Evolutionary conservation across 2,888 invertebrate species (phyloP).

Genomic region (Penaeus monodon): DNA sequence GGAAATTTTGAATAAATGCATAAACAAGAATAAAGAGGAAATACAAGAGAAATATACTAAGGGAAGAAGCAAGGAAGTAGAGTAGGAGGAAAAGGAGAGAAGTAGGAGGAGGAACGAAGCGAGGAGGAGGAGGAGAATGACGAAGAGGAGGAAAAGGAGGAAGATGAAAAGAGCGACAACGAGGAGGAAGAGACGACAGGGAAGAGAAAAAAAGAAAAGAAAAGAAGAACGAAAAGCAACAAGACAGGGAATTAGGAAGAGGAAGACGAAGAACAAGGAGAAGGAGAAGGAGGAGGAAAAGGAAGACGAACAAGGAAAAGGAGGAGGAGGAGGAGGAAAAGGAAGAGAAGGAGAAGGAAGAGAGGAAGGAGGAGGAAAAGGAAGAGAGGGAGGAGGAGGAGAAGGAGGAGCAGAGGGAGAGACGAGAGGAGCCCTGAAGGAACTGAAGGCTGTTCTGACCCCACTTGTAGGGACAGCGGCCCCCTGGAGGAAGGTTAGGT

Average conservation of each 20-base stretch:
- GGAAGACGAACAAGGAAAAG: neutral
- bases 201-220: neutral
- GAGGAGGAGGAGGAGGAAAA: neutral
- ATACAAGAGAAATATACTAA: no score
- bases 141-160: no score
- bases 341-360: neutral
- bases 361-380: neutral
- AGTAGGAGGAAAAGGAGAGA: no score
- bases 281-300: no score
- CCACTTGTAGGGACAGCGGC: neutral
- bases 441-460: no score
- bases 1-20: neutral
- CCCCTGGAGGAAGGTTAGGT: conserved; percentile 35
- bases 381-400: neutral
- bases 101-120: no score
- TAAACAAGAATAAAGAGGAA: neutral
- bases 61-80: no score
- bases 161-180: no score
- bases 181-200: neutral
- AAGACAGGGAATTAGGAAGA: no score
- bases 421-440: neutral
- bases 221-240: neutral
- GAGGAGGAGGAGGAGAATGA: no score
- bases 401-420: neutral
- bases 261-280: no score